Evolutionary conservation across 23 tunicate species (phyloP).

Genomic region (Ascidia mentula): DNA sequence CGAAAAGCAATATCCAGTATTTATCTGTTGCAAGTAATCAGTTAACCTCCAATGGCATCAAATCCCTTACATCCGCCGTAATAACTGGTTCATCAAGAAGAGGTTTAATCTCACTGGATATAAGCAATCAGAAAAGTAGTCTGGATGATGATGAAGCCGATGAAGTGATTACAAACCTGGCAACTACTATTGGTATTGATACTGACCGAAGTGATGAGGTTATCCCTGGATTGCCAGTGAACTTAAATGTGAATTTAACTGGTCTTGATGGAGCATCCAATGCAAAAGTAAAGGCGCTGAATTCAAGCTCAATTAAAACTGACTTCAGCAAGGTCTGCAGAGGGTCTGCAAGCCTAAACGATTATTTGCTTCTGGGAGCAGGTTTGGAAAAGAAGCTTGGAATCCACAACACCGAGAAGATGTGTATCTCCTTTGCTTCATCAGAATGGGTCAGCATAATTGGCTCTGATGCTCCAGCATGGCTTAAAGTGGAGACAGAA

Average conservation of each 20-base stretch:
- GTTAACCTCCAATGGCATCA: conserved; percentile 25
- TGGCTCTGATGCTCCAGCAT: conserved; percentile 71
- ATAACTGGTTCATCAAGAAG: background rate
- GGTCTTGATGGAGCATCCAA: conserved; percentile 57
- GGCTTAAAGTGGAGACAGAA: conserved; percentile 50
- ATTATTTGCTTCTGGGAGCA: conserved; percentile 31
- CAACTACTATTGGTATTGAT: conserved; percentile 34
- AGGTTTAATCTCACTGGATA: conserved; percentile 49
- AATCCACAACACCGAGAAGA: background rate
- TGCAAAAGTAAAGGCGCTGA: conserved; percentile 7
- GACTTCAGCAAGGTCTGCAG: conserved; percentile 52
- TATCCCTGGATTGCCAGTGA: conserved; percentile 23
- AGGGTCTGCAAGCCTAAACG: conserved; percentile 27
- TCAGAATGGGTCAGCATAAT: conserved; percentile 49
- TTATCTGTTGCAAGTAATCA: conserved; percentile 42
- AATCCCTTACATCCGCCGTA: conserved; percentile 15
- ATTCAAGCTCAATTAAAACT: conserved; percentile 65
- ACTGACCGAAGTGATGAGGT: background rate
- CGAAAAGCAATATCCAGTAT: conserved; percentile 6
- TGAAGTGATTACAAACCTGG: conserved; percentile 22
- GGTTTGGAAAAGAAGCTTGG: conserved; percentile 27
- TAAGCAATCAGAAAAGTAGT: conserved; percentile 58
- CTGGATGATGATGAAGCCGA: conserved; percentile 56
- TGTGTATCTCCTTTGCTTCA: conserved; percentile 14
- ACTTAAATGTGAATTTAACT: conserved; percentile 38